Base-by-base conservation (phyloP, 2,888 invertebrate genomes). In the Agonopterix arenella region DNA sequence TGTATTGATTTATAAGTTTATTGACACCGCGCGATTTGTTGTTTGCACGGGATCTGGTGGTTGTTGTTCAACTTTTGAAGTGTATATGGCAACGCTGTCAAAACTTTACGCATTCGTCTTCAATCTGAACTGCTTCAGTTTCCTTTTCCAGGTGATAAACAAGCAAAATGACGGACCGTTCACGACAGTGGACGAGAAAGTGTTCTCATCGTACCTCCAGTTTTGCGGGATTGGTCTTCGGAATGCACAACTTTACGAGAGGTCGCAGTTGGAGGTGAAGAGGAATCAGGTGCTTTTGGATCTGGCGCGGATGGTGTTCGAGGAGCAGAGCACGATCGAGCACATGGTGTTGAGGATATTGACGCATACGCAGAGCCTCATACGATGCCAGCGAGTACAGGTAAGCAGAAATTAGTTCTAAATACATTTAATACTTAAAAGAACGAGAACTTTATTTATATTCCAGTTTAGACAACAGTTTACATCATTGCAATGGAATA, bases 171-270 rank as follows among this genome's bases (percentile, higher is more conserved):
- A 96, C 68, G 92, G 93, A 53, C 93, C 94, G 54, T 97, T 97
- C 85, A 96, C 96, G 49, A 85, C 92, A 55, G 93, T 93, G 75
- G 98, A 98, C 86, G 98, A 98, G 89, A 91, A 96, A 79, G 93
- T 98, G 50, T 98, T 98, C 86, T 90, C 94, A 52, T 94, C 96
- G 68, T 98, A 98, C 90, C 92, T 98, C 56, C 97, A 97, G 82
- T 98, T 98, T 86, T 98, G 98, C 85, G 98, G 98, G 55, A 98
- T 98, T 64, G 98, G 98, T 2, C 90, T 98, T 49, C 93, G 97
- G 55, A 98, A 98, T 81, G 98, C 98, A n/a, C 97, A 97, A 80
- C 91, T 98, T 41, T 98, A 97, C 80, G 97, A 98, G 85, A 93
- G 96, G 79, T 97, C 97, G 56, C 97, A 97, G 81, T 88, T 97